Conservation (phyloP, 1,140 invertebrate genomes). For the Carposina sasakii region DNA sequence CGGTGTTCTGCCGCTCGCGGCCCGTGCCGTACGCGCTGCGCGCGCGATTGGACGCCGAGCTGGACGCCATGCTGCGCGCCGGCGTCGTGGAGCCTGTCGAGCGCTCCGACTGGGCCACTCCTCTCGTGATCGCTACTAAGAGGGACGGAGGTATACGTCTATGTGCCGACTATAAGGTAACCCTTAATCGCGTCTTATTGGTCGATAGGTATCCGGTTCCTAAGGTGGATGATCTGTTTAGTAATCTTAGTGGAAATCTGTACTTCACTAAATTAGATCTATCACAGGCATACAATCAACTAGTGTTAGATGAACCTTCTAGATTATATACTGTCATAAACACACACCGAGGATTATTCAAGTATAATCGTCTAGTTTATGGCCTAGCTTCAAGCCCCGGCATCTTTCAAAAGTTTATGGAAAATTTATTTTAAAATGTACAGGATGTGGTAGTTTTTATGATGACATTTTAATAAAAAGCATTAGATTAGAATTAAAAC, state of each 20-base stretch:
- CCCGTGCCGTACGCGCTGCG: constrained; percentile 1
- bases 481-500: constrained; percentile 5
- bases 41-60: constrained; percentile 6
- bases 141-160: constrained; percentile 51
- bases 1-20: constrained; percentile 1
- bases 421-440: neutral
- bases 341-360: constrained; percentile 8
- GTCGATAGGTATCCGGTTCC: constrained; percentile 38
- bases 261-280: constrained; percentile 11
- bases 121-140: constrained; percentile 43
- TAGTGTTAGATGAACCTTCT: neutral
- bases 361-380: constrained; percentile 8
- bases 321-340: constrained; percentile 5
- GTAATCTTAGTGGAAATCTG: constrained; percentile 15
- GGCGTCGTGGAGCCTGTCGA: constrained; percentile 39
- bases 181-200: constrained; percentile 38
- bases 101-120: constrained; percentile 43
- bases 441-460: neutral
- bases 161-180: constrained; percentile 63
- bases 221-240: constrained; percentile 30
- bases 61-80: neutral
- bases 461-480: constrained; percentile 9
- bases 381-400: constrained; percentile 7
- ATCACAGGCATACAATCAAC: constrained; percentile 5
- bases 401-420: constrained; percentile 9